These are phyloP conservation scores for Hofmannophila pseudospretella DNA, from an alignment of 2,888 invertebrate genomes.

Conservation along the genomic window DNA sequence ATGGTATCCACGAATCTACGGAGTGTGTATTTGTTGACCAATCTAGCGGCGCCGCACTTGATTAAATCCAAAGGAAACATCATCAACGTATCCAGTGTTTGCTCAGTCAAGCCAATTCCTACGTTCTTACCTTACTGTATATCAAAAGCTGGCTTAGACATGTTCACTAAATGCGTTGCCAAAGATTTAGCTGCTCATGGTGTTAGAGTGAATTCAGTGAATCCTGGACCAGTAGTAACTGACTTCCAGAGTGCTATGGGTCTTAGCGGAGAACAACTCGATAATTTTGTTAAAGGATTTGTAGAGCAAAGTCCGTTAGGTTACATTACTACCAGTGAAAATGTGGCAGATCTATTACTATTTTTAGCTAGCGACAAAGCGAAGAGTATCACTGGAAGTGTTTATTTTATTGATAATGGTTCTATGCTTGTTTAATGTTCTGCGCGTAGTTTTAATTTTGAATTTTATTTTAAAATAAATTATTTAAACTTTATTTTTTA, in stretches of 20 bases:
- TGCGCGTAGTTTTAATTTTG: too few species aligned
- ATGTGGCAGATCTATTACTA: slow-evolving; percentile 14
- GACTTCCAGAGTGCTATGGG: neutral
- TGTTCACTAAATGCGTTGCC: slow-evolving; percentile 83
- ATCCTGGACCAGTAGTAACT: slow-evolving; percentile 24
- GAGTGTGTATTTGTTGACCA: slow-evolving; percentile 15
- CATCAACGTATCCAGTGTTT: slow-evolving; percentile 21
- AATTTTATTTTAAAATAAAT: too few species aligned
- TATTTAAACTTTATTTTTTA: too few species aligned
- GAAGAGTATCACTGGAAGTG: slow-evolving; percentile 11
- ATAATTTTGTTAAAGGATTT: slow-evolving; percentile 1
- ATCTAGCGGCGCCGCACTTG: slow-evolving; percentile 14
- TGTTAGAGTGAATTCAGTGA: slow-evolving; percentile 82
- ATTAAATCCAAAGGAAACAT: slow-evolving; percentile 21
- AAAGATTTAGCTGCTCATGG: slow-evolving; percentile 74
- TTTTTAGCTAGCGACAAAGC: slow-evolving; percentile 18
- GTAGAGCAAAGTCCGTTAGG: slow-evolving; percentile 5
- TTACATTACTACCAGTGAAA: slow-evolving; percentile 9
- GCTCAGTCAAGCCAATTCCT: slow-evolving; percentile 1
- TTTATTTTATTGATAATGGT: slow-evolving; percentile 3
- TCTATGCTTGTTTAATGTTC: neutral
- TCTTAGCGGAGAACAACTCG: neutral
- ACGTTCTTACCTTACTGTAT: slow-evolving; percentile 69
- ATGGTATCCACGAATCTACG: slow-evolving; percentile 19
- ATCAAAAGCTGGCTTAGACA: slow-evolving; percentile 85